These are phyloP conservation scores for Sitta europaea DNA, from an alignment of 2,113 vertebrate genomes.

Conservation along the genomic window DNA sequence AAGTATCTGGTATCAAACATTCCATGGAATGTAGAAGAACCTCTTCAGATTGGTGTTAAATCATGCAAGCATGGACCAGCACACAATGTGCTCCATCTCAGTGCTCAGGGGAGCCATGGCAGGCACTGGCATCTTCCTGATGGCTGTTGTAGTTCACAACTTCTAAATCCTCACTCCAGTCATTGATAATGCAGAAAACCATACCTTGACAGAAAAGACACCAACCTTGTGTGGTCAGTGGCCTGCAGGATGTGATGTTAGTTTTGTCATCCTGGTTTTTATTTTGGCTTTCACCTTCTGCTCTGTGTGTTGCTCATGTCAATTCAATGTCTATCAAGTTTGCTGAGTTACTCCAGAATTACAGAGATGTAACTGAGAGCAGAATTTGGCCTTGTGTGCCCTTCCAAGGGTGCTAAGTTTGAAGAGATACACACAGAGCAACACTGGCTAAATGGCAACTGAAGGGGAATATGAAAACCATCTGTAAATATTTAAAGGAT, in stretches of 20 bases:
- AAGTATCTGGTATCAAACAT: background rate
- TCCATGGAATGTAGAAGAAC: background rate
- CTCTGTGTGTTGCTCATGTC: background rate
- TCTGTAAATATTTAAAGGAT: background rate
- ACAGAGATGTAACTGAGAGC: background rate
- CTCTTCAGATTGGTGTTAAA: background rate
- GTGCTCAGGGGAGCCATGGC: background rate
- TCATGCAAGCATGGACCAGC: background rate
- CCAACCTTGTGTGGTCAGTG: background rate
- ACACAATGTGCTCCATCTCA: background rate
- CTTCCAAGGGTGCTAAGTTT: background rate
- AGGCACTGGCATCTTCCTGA: background rate
- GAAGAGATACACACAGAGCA: background rate
- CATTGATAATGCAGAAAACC: background rate
- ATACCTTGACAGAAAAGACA: background rate
- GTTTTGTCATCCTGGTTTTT: background rate
- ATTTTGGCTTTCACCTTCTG: background rate
- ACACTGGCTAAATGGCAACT: background rate
- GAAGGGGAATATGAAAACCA: background rate
- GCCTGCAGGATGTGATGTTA: accelerated
- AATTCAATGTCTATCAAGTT: background rate
- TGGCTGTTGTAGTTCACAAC: background rate
- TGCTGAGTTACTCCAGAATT: background rate
- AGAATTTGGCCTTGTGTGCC: background rate
- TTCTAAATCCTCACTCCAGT: background rate